A percentile compares a stretch with the other conserved stretches of the same genome.
phyloP scores from a whole-genome alignment of 2,113 vertebrate genomes.

The Anolis sagrei region DNA sequence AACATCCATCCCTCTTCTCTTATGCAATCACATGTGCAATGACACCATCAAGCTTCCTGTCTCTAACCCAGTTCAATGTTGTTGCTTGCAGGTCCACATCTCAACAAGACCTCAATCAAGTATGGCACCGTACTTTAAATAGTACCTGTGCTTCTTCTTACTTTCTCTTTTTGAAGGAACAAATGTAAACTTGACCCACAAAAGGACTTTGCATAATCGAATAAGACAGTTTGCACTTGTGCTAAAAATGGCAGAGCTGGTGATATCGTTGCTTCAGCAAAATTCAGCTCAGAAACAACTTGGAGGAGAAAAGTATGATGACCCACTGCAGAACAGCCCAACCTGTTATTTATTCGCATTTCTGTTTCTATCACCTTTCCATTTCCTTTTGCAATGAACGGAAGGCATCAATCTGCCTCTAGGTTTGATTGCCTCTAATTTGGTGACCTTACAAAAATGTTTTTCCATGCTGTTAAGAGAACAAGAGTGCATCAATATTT shows the following conservation, averaged over 20 bases:
- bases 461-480: slow-evolving; percentile 34
- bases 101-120: too few relatives aligned
- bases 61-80: too few relatives aligned
- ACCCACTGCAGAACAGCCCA: rapidly evolving
- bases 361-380: neutral
- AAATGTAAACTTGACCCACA: neutral
- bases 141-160: neutral
- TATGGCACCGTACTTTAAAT: neutral
- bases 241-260: slow-evolving; percentile 13
- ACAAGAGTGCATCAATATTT: slow-evolving; percentile 44
- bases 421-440: slow-evolving; percentile 33
- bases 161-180: too few relatives aligned
- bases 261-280: neutral
- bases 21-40: neutral
- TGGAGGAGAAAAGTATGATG: slow-evolving; percentile 4
- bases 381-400: slow-evolving; percentile 36
- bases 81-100: neutral
- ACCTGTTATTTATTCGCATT: slow-evolving; percentile 5
- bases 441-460: slow-evolving; percentile 30
- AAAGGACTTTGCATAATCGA: slow-evolving; percentile 19
- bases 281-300: slow-evolving; percentile 20
- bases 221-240: slow-evolving; percentile 17
- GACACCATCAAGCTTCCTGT: neutral
- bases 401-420: neutral
- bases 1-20: neutral